Conservation (phyloP, 2,888 invertebrate species). For the Agrochola lota region DNA sequence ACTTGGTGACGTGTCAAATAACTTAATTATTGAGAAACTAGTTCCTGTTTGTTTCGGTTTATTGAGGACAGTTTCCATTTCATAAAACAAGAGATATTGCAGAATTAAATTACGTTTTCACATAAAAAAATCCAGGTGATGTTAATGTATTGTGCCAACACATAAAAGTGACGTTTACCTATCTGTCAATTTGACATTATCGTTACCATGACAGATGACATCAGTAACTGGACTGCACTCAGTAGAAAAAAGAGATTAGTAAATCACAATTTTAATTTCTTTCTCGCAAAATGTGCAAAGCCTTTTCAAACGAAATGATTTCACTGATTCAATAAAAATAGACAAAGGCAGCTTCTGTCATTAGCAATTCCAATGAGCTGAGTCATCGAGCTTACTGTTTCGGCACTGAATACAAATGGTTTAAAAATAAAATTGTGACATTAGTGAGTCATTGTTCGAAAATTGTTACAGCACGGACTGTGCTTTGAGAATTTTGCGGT, state of each 20-base stretch:
- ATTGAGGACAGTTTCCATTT: neutral
- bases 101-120: neutral
- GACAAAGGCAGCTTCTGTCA: slow-evolving; percentile 49
- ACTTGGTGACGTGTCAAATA: slow-evolving; percentile 37
- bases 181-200: slow-evolving; percentile 33
- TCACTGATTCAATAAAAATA: slow-evolving; percentile 59
- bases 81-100: neutral
- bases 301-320: slow-evolving; percentile 55
- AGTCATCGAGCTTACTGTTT: slow-evolving; percentile 79
- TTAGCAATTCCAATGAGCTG: slow-evolving; percentile 76
- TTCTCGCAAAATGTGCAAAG: slow-evolving; percentile 15
- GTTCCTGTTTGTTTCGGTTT: slow-evolving; percentile 22
- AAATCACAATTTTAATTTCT: slow-evolving; percentile 11
- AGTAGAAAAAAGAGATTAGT: neutral
- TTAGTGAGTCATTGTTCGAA: slow-evolving; percentile 74
- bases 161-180: slow-evolving; percentile 6
- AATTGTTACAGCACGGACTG: slow-evolving; percentile 46
- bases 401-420: slow-evolving; percentile 81
- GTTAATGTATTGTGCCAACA: neutral
- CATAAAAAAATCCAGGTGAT: neutral
- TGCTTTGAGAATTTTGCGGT: neutral
- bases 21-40: slow-evolving; percentile 40
- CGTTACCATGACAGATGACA: slow-evolving; percentile 13
- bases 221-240: neutral
- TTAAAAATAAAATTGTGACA: slow-evolving; percentile 76